phyloP scores from a whole-genome alignment of 1,140 invertebrate genomes.

The Atta cephalotes region DNA sequence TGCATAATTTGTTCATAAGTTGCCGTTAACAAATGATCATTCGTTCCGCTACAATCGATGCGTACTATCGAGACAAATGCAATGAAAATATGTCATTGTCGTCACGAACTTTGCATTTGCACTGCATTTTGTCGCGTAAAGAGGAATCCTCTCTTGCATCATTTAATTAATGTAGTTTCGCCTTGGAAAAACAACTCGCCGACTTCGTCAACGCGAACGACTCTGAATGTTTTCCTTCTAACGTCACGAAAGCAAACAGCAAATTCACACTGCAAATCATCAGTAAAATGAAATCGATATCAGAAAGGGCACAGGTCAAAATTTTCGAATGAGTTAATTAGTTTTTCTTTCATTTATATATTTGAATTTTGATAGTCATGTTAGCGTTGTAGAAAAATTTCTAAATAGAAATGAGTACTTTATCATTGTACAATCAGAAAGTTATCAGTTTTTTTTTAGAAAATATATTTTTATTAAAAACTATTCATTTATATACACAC shows the following conservation, averaged over 20 bases:
- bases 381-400: neutral
- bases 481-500: neutral
- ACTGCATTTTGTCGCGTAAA: neutral
- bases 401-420: neutral
- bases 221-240: conserved; percentile 32
- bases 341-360: conserved; percentile 5
- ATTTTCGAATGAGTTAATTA: conserved; percentile 5
- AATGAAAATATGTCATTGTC: conserved; percentile 34
- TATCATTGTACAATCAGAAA: neutral
- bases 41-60: neutral
- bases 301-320: neutral
- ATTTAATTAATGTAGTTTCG: conserved; percentile 57
- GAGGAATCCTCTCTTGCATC: conserved; percentile 10
- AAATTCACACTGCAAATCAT: conserved; percentile 24
- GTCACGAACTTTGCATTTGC: conserved; percentile 16
- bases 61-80: neutral
- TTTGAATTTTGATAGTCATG: neutral
- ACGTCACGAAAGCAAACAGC: neutral
- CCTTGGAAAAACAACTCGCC: conserved; percentile 40
- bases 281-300: neutral
- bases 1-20: conserved; percentile 52
- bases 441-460: neutral
- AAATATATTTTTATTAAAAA: neutral
- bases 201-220: neutral
- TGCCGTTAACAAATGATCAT: conserved; percentile 37